Evolutionary conservation across 1,140 invertebrate genomes (phyloP), one percentile per base, ranked within the genome.

Genomic region (Brachionus plicatilis): DNA sequence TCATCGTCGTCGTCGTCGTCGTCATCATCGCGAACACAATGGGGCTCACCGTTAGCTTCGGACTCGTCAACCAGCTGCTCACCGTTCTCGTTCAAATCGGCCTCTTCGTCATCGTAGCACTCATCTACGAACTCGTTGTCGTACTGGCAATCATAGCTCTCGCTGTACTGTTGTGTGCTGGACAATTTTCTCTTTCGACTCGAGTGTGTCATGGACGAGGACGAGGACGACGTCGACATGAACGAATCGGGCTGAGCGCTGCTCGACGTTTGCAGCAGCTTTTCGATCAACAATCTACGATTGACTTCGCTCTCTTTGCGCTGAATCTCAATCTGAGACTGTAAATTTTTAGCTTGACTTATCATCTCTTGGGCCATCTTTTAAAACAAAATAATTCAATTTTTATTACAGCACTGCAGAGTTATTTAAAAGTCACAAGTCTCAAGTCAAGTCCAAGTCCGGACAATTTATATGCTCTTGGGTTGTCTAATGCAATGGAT

Each of bases 361-460:
- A 76, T 76, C 72, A 76, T 76, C 9, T 76, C 72, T 14, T 76
- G 41, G 12, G 72, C 43, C 72, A 76, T 50, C 41, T 76, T 9
- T 12, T 12, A 45, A 45, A 8, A 45, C 3, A 45, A 65, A 17
- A 11, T 20, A 65, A 65, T 24, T 24, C 24, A 24, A 24, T 24
- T 24, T 24, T 24, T 24, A 24, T 24, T 24, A 24, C 24, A 24
- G 24, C n/a, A n/a, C n/a, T n/a, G n/a, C n/a, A n/a, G n/a, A n/a
- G n/a, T n/a, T n/a, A n/a, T n/a, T n/a, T n/a, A n/a, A n/a, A n/a
- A n/a, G n/a, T n/a, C n/a, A n/a, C n/a, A n/a, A n/a, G n/a, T n/a
- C n/a, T n/a, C n/a, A n/a, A n/a, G n/a, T n/a, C n/a, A n/a, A n/a
- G n/a, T n/a, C n/a, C n/a, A n/a, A n/a, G n/a, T n/a, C n/a, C n/a